A percentile compares a stretch with the other conserved stretches of the same genome.
Conservation (phyloP, 2,888 invertebrate species). For the Melanophora roralis region DNA sequence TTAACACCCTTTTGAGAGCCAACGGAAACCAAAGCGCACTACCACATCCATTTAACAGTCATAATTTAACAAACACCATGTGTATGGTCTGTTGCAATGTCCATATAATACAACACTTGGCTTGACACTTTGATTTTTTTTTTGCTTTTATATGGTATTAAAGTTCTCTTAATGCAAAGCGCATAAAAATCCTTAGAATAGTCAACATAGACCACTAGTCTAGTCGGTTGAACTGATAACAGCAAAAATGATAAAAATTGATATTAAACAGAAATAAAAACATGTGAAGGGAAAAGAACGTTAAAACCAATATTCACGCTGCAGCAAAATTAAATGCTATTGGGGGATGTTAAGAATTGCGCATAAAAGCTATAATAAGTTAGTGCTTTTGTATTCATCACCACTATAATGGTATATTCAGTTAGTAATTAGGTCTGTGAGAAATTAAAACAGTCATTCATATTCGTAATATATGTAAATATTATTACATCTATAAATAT, state of each 20-base stretch:
- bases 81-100: constrained; percentile 1
- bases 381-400: too few relatives aligned
- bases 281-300: not conserved
- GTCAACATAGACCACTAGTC: constrained; percentile 40
- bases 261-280: constrained; percentile 4
- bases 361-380: too few relatives aligned
- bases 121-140: constrained; percentile 52
- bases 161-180: not conserved
- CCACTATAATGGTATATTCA: too few relatives aligned
- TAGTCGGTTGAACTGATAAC: constrained; percentile 49
- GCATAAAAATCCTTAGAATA: not conserved
- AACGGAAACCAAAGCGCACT: not conserved
- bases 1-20: constrained; percentile 4
- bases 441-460: too few relatives aligned
- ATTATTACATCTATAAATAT: too few relatives aligned
- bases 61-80: constrained; percentile 32
- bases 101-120: constrained; percentile 51
- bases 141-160: not conserved
- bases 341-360: not conserved
- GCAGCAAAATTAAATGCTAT: not conserved
- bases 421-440: too few relatives aligned
- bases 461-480: too few relatives aligned
- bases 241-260: constrained; percentile 6
- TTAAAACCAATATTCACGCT: not conserved
- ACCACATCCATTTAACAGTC: constrained; percentile 1